Percentiles rank a stretch among this genome's conserved stretches.
Evolutionary conservation across 2,888 invertebrate genomes (phyloP).

Genomic region (Sesamia inferens): DNA sequence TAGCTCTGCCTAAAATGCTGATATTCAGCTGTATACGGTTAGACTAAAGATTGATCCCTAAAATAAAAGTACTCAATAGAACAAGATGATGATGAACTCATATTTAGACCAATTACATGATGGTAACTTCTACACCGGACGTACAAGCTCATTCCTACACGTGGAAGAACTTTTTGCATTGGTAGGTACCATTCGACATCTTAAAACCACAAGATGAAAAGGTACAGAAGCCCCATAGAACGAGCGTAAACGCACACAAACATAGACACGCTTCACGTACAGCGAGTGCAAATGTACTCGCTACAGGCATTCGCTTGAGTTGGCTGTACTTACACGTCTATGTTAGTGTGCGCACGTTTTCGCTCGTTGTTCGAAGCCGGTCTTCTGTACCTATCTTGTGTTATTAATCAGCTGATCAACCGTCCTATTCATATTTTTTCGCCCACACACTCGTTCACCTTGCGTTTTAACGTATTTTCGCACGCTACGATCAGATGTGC

Average conservation of each 20-base stretch:
- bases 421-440: conserved; percentile 69
- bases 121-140: conserved; percentile 13
- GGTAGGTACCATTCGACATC: not conserved
- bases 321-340: not conserved
- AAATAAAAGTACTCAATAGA: not conserved
- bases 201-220: not conserved
- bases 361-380: not conserved
- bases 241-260: not conserved
- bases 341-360: not conserved
- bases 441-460: conserved; percentile 80
- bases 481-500: conserved; percentile 76
- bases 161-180: conserved; percentile 13
- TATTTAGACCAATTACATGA: conserved; percentile 1
- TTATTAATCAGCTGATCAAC: conserved; percentile 65
- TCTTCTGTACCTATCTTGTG: conserved; percentile 16
- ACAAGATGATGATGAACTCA: not conserved
- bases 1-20: too few relatives aligned
- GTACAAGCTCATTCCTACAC: not conserved
- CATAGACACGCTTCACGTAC: not conserved
- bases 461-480: conserved; percentile 84
- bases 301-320: too few relatives aligned
- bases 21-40: not conserved
- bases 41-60: not conserved
- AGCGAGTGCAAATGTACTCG: too few relatives aligned
- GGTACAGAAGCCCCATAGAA: not conserved